These are phyloP conservation scores for Rhipidura dahli DNA, from an alignment of 2,113 vertebrate genomes.

Conservation along the genomic window DNA sequence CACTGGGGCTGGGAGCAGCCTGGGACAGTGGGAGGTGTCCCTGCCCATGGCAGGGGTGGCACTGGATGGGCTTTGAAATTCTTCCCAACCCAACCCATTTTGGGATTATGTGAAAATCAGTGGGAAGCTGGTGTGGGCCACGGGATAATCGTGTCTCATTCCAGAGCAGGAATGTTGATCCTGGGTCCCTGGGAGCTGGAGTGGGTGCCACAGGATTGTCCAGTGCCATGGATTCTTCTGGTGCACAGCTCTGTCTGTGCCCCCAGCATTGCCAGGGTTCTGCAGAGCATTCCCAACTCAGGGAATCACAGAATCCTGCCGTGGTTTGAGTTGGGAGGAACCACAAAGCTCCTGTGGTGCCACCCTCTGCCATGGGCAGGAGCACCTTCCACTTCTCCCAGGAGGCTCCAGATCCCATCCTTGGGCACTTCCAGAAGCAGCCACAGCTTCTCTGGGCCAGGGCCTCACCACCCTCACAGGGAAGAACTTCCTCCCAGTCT, in stretches of 20 bases:
- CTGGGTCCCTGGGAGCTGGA: neutral
- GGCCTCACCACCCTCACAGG: neutral
- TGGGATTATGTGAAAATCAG: neutral
- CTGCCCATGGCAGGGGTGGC: neutral
- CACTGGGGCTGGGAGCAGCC: neutral
- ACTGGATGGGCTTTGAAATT: accelerated
- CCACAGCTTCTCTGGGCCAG: neutral
- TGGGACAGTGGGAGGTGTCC: neutral
- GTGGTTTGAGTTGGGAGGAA: neutral
- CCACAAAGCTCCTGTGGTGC: neutral
- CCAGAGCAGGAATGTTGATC: neutral
- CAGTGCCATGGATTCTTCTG: accelerated
- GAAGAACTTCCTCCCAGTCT: neutral
- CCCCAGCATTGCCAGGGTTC: neutral
- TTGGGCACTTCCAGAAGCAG: neutral
- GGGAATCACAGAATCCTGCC: neutral
- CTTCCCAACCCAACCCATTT: neutral
- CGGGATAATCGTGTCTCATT: neutral
- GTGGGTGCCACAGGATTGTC: neutral
- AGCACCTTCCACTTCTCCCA: neutral
- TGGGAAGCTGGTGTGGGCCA: accelerated
- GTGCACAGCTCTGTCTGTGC: neutral
- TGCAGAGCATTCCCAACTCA: neutral
- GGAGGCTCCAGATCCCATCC: neutral
- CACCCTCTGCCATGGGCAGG: neutral